Conservation (phyloP, 2,888 invertebrate species). For the Rhamphomyia laevipes region DNA sequence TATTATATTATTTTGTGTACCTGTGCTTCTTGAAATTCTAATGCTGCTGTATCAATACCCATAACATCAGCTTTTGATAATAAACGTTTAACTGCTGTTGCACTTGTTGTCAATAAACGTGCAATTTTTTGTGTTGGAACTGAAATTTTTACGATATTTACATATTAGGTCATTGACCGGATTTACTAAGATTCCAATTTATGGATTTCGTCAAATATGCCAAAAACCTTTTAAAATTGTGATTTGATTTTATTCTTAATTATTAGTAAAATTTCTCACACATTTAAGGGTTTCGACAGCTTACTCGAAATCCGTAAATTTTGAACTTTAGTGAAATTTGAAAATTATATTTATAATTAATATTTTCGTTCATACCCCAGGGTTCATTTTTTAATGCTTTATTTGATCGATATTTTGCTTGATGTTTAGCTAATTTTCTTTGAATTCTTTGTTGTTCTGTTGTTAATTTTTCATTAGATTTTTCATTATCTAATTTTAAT, state of each 20-base stretch:
- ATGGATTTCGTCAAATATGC: no score
- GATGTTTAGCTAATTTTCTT: conserved; percentile 71
- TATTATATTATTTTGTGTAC: conserved; percentile 26
- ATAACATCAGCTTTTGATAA: conserved; percentile 78
- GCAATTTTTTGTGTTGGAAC: conserved; percentile 94
- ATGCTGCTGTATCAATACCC: conserved; percentile 72
- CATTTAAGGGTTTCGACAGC: no score
- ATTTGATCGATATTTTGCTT: conserved; percentile 66
- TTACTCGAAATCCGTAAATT: no score
- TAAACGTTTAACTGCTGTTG: conserved; percentile 73
- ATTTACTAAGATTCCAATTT: neutral
- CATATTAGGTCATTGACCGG: no score
- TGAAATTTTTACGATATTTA: conserved; percentile 29
- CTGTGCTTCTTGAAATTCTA: conserved; percentile 75
- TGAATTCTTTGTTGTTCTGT: conserved; percentile 65
- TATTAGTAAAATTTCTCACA: no score
- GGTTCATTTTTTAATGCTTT: conserved; percentile 64
- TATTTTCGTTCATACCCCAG: conserved; percentile 56
- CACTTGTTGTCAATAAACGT: conserved; percentile 76
- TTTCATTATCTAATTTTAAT: conserved; percentile 23
- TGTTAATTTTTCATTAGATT: conserved; percentile 35
- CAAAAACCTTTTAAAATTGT: no score
- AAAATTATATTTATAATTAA: no score
- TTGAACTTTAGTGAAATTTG: no score
- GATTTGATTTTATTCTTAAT: no score